A percentile compares a stretch with the other conserved stretches of the same genome.
These are phyloP conservation scores for Leptinotarsa undecemlineata DNA, from an alignment of 1,140 invertebrate species.

Conservation along the genomic window DNA sequence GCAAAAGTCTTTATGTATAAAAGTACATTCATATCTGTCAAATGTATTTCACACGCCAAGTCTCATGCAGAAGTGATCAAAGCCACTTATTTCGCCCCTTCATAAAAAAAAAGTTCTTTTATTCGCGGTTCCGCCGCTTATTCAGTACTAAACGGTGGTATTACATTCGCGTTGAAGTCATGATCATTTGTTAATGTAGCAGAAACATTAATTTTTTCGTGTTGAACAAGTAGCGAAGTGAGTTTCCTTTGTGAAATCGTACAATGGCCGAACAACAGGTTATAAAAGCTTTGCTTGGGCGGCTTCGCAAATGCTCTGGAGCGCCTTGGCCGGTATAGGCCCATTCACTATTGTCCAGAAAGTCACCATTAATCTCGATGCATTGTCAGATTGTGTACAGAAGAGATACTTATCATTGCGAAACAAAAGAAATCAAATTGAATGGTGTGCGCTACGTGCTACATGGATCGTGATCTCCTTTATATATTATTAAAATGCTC, in stretches of 20 bases:
- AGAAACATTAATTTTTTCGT: conserved; percentile 14
- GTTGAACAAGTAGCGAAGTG: conserved; percentile 14
- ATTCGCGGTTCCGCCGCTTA: neutral
- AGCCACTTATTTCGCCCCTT: too few species aligned
- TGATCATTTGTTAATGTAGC: conserved; percentile 8
- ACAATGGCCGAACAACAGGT: conserved; percentile 10
- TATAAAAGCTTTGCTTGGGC: conserved; percentile 5
- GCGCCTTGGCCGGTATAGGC: conserved; percentile 24
- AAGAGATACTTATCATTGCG: conserved; percentile 34
- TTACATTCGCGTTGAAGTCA: neutral
- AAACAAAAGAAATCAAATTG: conserved; percentile 38
- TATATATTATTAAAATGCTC: conserved; percentile 22
- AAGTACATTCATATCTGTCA: too few species aligned
- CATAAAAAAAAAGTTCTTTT: too few species aligned
- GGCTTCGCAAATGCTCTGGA: conserved; percentile 14
- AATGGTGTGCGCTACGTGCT: conserved; percentile 29
- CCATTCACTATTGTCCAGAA: conserved; percentile 34
- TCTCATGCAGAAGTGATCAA: too few species aligned
- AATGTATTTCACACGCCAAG: too few species aligned
- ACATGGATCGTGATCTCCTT: conserved; percentile 32
- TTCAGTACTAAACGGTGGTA: neutral
- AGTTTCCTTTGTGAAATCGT: conserved; percentile 11
- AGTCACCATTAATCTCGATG: conserved; percentile 33
- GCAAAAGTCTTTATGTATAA: too few species aligned
- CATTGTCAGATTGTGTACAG: conserved; percentile 31